These are phyloP conservation scores for Leptinotarsa texana DNA, from an alignment of 1,140 invertebrate species.

Conservation along the genomic window DNA sequence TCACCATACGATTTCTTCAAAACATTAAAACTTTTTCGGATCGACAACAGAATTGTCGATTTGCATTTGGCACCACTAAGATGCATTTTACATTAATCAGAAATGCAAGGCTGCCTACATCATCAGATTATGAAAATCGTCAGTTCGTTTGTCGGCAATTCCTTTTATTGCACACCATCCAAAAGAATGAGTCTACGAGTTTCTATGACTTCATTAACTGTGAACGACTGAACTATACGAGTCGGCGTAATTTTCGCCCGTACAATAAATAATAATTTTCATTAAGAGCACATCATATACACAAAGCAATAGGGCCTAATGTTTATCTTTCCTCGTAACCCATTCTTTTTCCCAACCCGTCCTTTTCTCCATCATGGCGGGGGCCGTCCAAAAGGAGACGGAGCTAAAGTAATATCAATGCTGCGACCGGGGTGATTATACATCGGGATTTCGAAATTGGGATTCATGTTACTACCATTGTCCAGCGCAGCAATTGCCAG, in stretches of 20 bases:
- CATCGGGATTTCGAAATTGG: slow-evolving; percentile 47
- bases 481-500: slow-evolving; percentile 36
- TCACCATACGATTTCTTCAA: no score
- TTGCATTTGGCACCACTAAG: no score
- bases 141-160: not conserved
- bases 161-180: not conserved
- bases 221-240: slow-evolving; percentile 5
- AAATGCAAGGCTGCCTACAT: no score
- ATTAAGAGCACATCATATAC: slow-evolving; percentile 28
- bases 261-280: slow-evolving; percentile 32
- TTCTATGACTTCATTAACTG: slow-evolving; percentile 17
- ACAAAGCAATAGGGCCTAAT: slow-evolving; percentile 29
- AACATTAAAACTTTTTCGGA: no score
- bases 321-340: slow-evolving; percentile 28
- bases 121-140: no score
- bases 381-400: slow-evolving; percentile 13
- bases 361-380: not conserved
- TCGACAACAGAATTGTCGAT: no score
- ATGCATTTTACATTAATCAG: no score
- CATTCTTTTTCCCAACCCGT: slow-evolving; percentile 18
- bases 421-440: slow-evolving; percentile 37
- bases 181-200: slow-evolving; percentile 1
- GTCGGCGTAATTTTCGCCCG: slow-evolving; percentile 12
- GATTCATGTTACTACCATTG: slow-evolving; percentile 40
- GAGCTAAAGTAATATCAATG: slow-evolving; percentile 30